Percentiles rank a stretch among this genome's conserved stretches.
Conservation (phyloP, 2,888 invertebrate genomes). For the Zootermopsis nevadensis region DNA sequence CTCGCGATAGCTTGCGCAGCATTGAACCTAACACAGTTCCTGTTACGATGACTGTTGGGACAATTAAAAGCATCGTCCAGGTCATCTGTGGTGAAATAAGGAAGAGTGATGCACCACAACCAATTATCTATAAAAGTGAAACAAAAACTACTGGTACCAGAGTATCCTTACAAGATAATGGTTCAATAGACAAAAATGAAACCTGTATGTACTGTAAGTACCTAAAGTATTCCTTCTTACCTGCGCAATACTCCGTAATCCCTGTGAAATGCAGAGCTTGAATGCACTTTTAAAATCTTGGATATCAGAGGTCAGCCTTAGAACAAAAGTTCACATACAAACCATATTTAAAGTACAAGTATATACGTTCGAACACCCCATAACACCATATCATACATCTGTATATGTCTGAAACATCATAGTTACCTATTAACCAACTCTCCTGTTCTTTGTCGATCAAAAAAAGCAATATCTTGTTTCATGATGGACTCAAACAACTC, state of each 20-base stretch:
- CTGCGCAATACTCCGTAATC: slow-evolving; percentile 87
- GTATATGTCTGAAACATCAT: no score
- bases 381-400: no score
- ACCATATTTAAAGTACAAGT: no score
- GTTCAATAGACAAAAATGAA: no score
- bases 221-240: slow-evolving; percentile 63
- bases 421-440: slow-evolving; percentile 87
- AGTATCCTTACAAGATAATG: no score
- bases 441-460: slow-evolving; percentile 90
- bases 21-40: slow-evolving; percentile 86
- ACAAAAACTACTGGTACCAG: not conserved
- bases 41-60: slow-evolving; percentile 86
- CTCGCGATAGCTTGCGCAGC: slow-evolving; percentile 79
- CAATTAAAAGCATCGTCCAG: slow-evolving; percentile 81
- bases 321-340: slow-evolving; percentile 55
- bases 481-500: slow-evolving; percentile 86
- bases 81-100: slow-evolving; percentile 93
- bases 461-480: slow-evolving; percentile 89
- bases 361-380: no score
- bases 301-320: slow-evolving; percentile 88
- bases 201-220: no score
- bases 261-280: slow-evolving; percentile 93
- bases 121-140: slow-evolving; percentile 66
- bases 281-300: slow-evolving; percentile 98
- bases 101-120: slow-evolving; percentile 81